Percentiles rank a stretch among this genome's conserved stretches.
Conservation (phyloP, 2,113 vertebrate species). For the Laticauda colubrina region DNA sequence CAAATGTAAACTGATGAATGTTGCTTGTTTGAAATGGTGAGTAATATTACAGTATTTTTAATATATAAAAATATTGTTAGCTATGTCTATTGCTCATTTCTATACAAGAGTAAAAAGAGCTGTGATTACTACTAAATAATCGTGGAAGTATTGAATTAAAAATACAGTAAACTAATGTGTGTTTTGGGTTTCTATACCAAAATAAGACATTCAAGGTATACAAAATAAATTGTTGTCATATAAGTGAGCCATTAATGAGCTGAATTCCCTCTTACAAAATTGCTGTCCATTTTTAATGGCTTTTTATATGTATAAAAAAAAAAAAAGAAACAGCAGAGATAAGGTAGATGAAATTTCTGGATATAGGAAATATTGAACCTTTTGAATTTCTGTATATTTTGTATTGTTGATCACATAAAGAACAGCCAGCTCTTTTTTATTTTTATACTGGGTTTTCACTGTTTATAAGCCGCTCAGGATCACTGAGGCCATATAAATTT, state of each 20-base stretch:
- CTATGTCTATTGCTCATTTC: background rate
- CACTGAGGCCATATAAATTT: background rate
- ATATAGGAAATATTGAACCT: background rate
- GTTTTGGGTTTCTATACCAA: background rate
- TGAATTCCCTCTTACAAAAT: background rate
- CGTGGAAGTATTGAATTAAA: conserved; percentile 13
- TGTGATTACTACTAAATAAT: conserved; percentile 18
- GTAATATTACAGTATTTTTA: conserved; percentile 28
- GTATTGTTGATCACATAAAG: background rate
- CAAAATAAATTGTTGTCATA: background rate
- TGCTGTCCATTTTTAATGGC: background rate
- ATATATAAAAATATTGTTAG: background rate
- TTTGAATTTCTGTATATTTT: background rate
- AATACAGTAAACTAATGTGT: background rate
- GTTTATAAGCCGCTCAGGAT: background rate
- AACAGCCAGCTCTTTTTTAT: background rate
- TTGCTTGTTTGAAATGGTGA: conserved; percentile 95
- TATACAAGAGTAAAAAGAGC: background rate
- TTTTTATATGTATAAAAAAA: background rate
- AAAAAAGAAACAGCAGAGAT: background rate
- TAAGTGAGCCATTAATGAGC: too few species aligned
- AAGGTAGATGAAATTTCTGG: background rate
- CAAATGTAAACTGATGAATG: conserved; percentile 93
- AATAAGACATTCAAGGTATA: background rate
- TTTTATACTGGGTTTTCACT: background rate